phyloP scores from a whole-genome alignment of 2,888 invertebrate genomes.

The Epinotia bilunana region DNA sequence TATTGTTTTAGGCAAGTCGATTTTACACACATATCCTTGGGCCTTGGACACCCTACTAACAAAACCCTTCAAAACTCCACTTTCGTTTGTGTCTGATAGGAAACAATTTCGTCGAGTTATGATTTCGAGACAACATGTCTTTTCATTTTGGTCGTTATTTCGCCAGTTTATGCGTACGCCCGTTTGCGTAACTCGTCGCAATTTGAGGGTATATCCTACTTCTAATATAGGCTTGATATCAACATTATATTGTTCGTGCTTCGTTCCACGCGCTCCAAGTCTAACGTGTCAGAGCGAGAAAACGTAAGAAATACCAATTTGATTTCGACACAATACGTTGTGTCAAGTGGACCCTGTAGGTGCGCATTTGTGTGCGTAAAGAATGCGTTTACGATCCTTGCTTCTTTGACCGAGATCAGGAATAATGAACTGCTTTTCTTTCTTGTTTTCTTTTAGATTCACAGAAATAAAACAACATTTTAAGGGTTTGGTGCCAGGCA shows the following conservation, averaged over 20 bases:
- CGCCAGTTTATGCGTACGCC: conserved; percentile 28
- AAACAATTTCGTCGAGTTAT: conserved; percentile 29
- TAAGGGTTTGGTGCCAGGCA: not conserved
- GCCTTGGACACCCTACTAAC: not conserved
- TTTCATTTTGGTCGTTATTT: conserved; percentile 23
- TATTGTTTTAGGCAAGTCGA: not conserved
- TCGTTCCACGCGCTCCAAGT: not conserved
- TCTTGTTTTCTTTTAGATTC: conserved; percentile 2
- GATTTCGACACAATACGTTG: not conserved
- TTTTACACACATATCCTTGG: not conserved
- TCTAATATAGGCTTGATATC: too few relatives aligned
- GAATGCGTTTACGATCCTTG: conserved; percentile 4
- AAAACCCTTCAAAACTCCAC: not conserved
- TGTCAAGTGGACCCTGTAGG: not conserved
- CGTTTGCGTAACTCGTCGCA: conserved; percentile 13
- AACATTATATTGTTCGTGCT: not conserved
- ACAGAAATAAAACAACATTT: not conserved
- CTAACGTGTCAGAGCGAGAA: not conserved
- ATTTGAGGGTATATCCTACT: not conserved
- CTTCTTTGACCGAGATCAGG: not conserved
- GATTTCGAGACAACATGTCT: not conserved
- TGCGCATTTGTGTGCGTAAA: not conserved
- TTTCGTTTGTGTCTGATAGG: conserved; percentile 5
- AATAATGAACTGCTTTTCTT: not conserved
- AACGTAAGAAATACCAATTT: not conserved